phyloP scores from a whole-genome alignment of 2,797 vertebrate species.

The Pempheris klunzingeri region DNA sequence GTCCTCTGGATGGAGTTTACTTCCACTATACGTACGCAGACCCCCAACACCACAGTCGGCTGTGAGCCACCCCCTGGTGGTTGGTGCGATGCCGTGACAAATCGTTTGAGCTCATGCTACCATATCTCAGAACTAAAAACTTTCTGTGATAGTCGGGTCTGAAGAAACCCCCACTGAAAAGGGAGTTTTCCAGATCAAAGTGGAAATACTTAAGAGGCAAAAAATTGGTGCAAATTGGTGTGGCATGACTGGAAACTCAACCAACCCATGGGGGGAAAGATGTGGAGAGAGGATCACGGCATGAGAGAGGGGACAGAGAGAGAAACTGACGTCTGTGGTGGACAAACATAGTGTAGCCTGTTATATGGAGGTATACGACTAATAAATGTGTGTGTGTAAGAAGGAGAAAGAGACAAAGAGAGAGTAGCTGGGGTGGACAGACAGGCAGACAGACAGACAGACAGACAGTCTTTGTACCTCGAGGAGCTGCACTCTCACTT shows the following conservation, averaged over 20 bases:
- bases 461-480: slow-evolving; percentile 87
- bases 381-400: neutral
- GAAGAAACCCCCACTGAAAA: slow-evolving; percentile 24
- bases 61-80: neutral
- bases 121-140: slow-evolving; percentile 17
- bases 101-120: slow-evolving; percentile 19
- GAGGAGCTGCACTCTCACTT: slow-evolving; percentile 91
- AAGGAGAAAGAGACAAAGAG: slow-evolving; percentile 13
- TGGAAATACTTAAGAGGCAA: slow-evolving; percentile 33
- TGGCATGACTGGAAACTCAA: slow-evolving; percentile 72
- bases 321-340: neutral
- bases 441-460: too few species aligned
- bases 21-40: neutral
- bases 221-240: slow-evolving; percentile 53
- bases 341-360: neutral
- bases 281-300: slow-evolving; percentile 3
- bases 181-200: slow-evolving; percentile 55
- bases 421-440: neutral
- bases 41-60: neutral
- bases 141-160: slow-evolving; percentile 11
- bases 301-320: slow-evolving; percentile 12
- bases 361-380: neutral
- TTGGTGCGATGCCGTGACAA: neutral
- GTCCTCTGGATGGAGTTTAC: neutral
- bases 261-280: slow-evolving; percentile 53